A percentile compares a stretch with the other conserved stretches of the same genome.
These are phyloP conservation scores for Athalia circularis DNA, from an alignment of 2,888 invertebrate species.

Conservation along the genomic window DNA sequence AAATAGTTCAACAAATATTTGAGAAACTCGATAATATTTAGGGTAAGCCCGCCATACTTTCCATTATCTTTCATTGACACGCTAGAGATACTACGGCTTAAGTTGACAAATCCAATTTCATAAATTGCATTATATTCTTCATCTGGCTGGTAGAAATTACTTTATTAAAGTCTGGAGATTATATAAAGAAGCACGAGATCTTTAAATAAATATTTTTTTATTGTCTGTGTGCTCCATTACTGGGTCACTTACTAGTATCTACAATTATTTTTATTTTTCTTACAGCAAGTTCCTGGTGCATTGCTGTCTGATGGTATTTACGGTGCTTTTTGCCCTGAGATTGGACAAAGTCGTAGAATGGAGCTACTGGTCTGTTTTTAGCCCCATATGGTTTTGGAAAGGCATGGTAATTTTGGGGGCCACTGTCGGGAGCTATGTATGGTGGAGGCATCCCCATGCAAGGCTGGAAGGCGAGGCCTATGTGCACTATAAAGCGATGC, in stretches of 20 bases:
- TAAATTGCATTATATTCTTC: too few relatives aligned
- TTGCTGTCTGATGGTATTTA: conserved; percentile 93
- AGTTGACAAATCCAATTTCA: too few relatives aligned
- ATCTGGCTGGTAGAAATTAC: too few relatives aligned
- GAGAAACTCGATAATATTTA: conserved; percentile 38
- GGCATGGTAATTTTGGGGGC: conserved; percentile 93
- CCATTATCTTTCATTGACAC: background rate
- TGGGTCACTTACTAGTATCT: background rate
- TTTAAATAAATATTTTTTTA: background rate
- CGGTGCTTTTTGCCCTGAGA: conserved; percentile 91
- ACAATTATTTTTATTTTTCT: conserved; percentile 58
- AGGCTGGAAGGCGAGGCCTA: conserved; percentile 97
- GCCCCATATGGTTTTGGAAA: conserved; percentile 99
- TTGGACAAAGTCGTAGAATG: conserved; percentile 92
- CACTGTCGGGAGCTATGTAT: conserved; percentile 93
- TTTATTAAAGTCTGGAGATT: too few relatives aligned
- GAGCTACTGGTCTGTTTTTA: conserved; percentile 97
- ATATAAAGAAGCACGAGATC: too few relatives aligned
- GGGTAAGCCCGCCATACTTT: conserved; percentile 26
- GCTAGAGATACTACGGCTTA: too few relatives aligned
- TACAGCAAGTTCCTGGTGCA: conserved; percentile 98
- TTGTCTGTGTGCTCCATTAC: background rate
- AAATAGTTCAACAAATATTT: background rate
- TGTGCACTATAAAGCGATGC: conserved; percentile 98
- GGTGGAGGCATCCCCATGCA: conserved; percentile 97